These are phyloP conservation scores for Cataglyphis hispanica DNA, from an alignment of 1,140 invertebrate species.

Conservation along the genomic window DNA sequence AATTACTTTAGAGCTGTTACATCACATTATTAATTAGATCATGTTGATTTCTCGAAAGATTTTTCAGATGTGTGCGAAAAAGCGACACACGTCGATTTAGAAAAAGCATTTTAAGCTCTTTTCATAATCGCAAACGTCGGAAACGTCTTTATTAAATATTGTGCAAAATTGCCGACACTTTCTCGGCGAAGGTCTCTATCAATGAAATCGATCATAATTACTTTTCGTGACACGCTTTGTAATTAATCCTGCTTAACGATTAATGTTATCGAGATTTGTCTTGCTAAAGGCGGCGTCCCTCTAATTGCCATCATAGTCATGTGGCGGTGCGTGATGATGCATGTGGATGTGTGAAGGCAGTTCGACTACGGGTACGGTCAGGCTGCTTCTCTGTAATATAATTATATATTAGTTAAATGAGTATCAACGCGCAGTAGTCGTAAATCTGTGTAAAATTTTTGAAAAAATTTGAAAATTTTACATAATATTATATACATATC, in stretches of 20 bases:
- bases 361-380: conserved; percentile 83
- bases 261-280: background rate
- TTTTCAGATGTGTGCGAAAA: conserved; percentile 54
- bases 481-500: background rate
- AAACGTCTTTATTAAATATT: conserved; percentile 24
- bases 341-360: conserved; percentile 85
- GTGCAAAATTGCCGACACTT: conserved; percentile 34
- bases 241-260: conserved; percentile 29
- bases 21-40: conserved; percentile 32
- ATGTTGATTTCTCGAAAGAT: background rate
- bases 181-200: background rate
- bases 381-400: conserved; percentile 82
- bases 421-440: background rate
- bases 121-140: conserved; percentile 22
- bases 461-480: background rate
- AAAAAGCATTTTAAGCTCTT: conserved; percentile 46
- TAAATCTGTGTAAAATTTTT: background rate
- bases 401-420: background rate
- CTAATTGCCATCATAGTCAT: conserved; percentile 81
- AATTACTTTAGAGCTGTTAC: conserved; percentile 17
- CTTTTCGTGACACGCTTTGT: conserved; percentile 46
- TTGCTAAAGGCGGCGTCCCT: background rate
- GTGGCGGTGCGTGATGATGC: conserved; percentile 81
- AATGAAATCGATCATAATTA: conserved; percentile 8
- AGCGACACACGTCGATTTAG: conserved; percentile 14